Evolutionary conservation across 30 jellyfish, hydroid and myxozoan genomes (phyloP), one percentile per base, ranked within the genome.

Genomic region (Rhopilema esculentum): DNA sequence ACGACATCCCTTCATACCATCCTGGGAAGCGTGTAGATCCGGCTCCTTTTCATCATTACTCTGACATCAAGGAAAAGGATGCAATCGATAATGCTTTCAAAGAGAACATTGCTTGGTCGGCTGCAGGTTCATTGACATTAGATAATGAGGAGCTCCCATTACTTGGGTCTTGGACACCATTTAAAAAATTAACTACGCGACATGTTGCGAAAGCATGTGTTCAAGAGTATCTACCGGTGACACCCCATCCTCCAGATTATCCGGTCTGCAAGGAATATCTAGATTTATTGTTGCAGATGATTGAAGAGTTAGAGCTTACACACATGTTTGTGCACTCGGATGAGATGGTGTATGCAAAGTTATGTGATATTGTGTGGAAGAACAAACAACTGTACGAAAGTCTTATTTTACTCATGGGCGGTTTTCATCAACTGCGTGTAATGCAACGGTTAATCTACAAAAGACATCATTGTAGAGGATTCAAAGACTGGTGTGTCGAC

Each of bases 361-460:
- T 83, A n/a, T 83, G 91, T 31, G 66, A 82, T 27, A 64, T 82
- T 15, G 21, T 82, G 30, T 69, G 91, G 85, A 77, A 77, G 50
- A 77, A 77, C 26, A 16, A n/a, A 9, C 49, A 49, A 9, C 19
- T 73, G 23, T 77, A 77, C 57, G 26, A 27, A 2, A 71, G 52
- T 32, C 8, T 72, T 8, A 83, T 27, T 1, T 17, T 83, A 21
- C 75, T 49, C 8, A 83, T 83, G 92, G 92, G 92, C 49, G 92
- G 92, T 24, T 83, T 83, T 83, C 82, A 72, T 48, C 91, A 83
- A 72, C 85, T 80, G 83, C 83, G 89, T 9, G 92, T 83, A 8
- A 49, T 66, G 24, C 92, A 83, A 49, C 20, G 72, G 27, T 29
- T 83, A 30, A 57, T 83, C 26, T 83, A 21, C 57, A 83, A 72